Percentiles rank a stretch among this genome's conserved stretches.
phyloP scores from a whole-genome alignment of 1,140 invertebrate species.

The Ruditapes philippinarum region DNA sequence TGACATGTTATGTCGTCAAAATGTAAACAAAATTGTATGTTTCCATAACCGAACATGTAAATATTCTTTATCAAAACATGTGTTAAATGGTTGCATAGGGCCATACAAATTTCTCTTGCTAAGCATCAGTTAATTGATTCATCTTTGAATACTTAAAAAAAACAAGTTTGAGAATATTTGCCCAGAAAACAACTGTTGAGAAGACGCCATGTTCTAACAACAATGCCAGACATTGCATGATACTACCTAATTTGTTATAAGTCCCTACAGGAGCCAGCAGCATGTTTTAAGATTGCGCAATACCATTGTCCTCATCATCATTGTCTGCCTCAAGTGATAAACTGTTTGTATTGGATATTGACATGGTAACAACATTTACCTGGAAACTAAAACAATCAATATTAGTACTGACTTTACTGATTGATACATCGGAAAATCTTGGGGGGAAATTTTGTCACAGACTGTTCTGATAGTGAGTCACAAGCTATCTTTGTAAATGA shows the following conservation, averaged over 20 bases:
- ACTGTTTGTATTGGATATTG: slow-evolving; percentile 51
- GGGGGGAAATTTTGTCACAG: neutral
- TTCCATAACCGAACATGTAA: too few species aligned
- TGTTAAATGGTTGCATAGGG: too few species aligned
- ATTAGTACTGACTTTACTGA: neutral
- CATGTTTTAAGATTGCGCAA: slow-evolving; percentile 28
- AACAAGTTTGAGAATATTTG: too few species aligned
- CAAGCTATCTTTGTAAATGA: neutral
- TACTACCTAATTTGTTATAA: neutral
- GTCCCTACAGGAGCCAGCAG: neutral
- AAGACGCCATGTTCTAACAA: too few species aligned
- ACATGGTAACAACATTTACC: slow-evolving; percentile 42
- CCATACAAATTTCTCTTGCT: too few species aligned
- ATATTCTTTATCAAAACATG: too few species aligned
- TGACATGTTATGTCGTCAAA: too few species aligned
- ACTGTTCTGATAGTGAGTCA: slow-evolving; percentile 19
- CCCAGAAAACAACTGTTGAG: too few species aligned
- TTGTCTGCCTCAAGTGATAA: slow-evolving; percentile 2
- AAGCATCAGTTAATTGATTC: too few species aligned
- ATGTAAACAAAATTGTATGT: too few species aligned
- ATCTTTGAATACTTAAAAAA: too few species aligned
- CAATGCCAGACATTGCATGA: neutral
- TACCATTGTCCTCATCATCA: neutral
- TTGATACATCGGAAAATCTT: neutral
- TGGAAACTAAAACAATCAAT: slow-evolving; percentile 3